Evolutionary conservation across 2,113 vertebrate genomes (phyloP), one percentile per base, ranked within the genome.

Genomic region (Micronycteris hirsuta): DNA sequence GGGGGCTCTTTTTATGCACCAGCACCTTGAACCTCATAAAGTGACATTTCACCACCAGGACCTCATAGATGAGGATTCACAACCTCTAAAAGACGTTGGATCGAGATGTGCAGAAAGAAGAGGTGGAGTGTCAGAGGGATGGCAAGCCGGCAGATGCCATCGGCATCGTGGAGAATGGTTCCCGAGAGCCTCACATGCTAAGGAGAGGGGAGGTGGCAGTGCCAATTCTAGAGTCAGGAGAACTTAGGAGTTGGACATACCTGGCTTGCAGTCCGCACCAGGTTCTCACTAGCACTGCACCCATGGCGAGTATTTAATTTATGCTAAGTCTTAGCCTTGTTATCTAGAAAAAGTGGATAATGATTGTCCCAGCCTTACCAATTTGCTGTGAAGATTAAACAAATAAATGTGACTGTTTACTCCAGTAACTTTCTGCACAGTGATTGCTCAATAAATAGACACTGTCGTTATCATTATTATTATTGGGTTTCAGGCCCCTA

Each of bases 321-420:
- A 24, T 24, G 13, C 16, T n/a, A 38, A 78, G 13, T 26, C n/a
- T 86, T 47, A 70, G 49, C 86, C 87, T 68, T 16, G 16, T 68
- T 43, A 56, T 49, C 38, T 78, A 78, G 54, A 82, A 95, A 80
- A 85, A 2, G 52, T 17, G 28, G 17, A 61, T 61, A 84, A 47
- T 12, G 33, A 82, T 24, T 24, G 28, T 3, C 33, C 33, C 33
- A 78, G 31, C 19, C 31, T 49, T 36, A 63, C 22, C 61, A 49
- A 17, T 89, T 87, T 87, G 14, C 20, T 65, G 38, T 87, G 65
- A 94, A 92, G 77, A 90, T 61, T 73, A 73, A 96, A 67, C 78
- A 83, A 73, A 90, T 76, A 38, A 76, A 91, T 65, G 17, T 58
- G 45, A 95, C 65, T 38, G 15, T 20, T 74, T 78, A 81, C 14